Evolutionary conservation across 2,797 vertebrate species (phyloP).

Genomic region (Sciurus vulgaris): DNA sequence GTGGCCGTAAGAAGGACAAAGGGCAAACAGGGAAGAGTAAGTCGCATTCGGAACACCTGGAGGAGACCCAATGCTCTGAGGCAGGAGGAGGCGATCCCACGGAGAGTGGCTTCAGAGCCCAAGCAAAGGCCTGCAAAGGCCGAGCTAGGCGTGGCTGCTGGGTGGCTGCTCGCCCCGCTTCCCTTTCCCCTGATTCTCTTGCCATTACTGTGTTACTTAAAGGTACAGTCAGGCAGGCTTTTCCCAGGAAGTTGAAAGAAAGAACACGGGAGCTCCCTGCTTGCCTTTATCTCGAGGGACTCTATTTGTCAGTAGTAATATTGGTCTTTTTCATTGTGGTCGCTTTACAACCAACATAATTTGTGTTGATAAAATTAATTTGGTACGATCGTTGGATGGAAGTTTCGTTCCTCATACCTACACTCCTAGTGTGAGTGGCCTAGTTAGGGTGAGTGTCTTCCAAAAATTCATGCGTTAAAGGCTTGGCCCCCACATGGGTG

Average conservation of each 20-base stretch:
- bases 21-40: neutral
- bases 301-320: neutral
- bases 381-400: neutral
- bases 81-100: neutral
- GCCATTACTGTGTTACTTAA: neutral
- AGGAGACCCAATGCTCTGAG: neutral
- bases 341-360: neutral
- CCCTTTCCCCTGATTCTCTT: neutral
- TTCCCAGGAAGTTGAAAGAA: neutral
- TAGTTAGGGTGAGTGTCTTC: neutral
- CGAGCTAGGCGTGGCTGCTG: no score
- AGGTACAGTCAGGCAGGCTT: neutral
- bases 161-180: neutral
- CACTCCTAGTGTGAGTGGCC: neutral
- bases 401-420: neutral
- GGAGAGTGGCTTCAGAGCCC: neutral
- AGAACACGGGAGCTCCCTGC: neutral
- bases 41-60: neutral
- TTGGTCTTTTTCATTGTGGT: neutral
- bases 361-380: neutral
- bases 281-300: neutral
- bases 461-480: no score
- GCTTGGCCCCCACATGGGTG: neutral
- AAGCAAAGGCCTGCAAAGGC: neutral
- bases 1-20: neutral